Evolutionary conservation across 2,888 invertebrate species (phyloP).

Genomic region (Tipula helvola): DNA sequence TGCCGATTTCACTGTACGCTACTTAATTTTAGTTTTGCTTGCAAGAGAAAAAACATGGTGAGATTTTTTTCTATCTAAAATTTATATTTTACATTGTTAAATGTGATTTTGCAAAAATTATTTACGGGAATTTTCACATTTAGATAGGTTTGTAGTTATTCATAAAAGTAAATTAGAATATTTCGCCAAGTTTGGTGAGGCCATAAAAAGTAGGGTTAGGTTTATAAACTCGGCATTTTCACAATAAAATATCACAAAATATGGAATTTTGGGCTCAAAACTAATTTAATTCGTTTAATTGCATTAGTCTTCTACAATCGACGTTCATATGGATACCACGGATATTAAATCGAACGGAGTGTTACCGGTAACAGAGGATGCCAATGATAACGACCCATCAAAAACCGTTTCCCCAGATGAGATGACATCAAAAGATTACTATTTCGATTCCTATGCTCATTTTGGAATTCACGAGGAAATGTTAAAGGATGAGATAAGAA

Average conservation of each 20-base stretch:
- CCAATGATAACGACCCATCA: background rate
- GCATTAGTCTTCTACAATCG: conserved; percentile 10
- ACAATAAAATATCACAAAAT: background rate
- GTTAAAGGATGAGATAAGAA: conserved; percentile 98
- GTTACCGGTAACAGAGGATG: background rate
- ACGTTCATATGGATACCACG: conserved; percentile 13
- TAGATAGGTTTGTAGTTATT: background rate
- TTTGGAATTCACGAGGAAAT: conserved; percentile 99
- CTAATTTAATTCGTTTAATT: background rate
- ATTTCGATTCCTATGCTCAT: conserved; percentile 99
- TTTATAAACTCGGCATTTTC: background rate
- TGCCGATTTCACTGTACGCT: background rate
- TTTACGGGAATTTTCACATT: background rate
- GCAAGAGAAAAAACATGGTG: background rate
- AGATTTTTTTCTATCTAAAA: background rate
- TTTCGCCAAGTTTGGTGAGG: background rate
- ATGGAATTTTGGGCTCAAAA: background rate
- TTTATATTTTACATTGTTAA: background rate
- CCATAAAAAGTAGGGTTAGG: background rate
- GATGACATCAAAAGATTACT: conserved; percentile 99
- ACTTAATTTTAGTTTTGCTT: background rate
- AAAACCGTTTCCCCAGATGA: conserved; percentile 50
- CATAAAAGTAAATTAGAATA: background rate
- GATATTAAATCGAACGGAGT: conserved; percentile 6
- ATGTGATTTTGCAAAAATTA: background rate